These are phyloP conservation scores for Ceyx melanurus DNA, from an alignment of 2,113 vertebrate species.

Conservation along the genomic window DNA sequence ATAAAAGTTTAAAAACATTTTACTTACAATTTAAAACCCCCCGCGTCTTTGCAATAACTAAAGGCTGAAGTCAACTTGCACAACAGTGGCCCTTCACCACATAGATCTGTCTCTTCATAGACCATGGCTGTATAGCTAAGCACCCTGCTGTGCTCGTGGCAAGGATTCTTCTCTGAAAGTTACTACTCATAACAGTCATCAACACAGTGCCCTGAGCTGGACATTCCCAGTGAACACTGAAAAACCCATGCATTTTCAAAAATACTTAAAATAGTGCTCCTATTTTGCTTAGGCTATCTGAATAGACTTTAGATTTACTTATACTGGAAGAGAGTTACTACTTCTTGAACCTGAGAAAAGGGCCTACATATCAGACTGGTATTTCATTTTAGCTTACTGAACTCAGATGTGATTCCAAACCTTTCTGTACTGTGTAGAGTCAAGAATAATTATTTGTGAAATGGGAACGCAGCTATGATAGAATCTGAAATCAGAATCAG, in stretches of 20 bases:
- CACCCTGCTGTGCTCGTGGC: neutral
- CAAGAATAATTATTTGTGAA: neutral
- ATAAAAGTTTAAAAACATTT: neutral
- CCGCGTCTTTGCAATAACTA: neutral
- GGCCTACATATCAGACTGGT: neutral
- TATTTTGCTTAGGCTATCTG: neutral
- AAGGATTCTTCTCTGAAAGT: neutral
- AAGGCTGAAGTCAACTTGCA: neutral
- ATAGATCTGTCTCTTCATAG: neutral
- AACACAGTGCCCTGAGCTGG: no score
- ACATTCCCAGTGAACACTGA: neutral
- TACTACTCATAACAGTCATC: neutral
- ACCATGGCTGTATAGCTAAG: fast-evolving
- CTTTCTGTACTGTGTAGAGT: neutral
- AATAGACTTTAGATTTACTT: neutral
- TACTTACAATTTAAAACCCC: neutral
- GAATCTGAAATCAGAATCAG: neutral
- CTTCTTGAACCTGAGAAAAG: neutral
- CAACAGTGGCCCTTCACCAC: neutral
- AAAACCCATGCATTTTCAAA: neutral
- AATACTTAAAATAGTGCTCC: neutral
- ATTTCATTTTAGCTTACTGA: neutral
- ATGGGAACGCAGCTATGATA: neutral
- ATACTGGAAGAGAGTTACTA: neutral
- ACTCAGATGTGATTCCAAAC: neutral